Base-by-base conservation (phyloP, 2,113 vertebrate genomes). In the Procapra przewalskii region DNA sequence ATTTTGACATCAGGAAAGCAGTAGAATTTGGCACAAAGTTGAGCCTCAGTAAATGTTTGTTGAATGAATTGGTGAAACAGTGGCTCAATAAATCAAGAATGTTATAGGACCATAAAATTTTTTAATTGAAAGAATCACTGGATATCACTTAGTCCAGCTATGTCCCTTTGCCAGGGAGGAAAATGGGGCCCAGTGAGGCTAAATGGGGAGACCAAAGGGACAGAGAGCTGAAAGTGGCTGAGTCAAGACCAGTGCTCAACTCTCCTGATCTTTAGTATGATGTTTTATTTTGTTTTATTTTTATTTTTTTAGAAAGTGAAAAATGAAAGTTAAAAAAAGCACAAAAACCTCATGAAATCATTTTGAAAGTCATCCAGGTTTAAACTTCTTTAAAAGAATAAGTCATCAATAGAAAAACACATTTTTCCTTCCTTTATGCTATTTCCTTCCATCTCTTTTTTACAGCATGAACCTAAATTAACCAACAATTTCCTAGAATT, bases 41-140 rank as follows among this genome's bases (percentile, higher is more conserved):
- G 54, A 55, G 33, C 55, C 48, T 84, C 52, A 59, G 45, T 94
- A 95, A 97, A 92, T 95, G 62, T 87, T 79, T 97, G 90, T 84
- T 92, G 84, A 92, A 62, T 80, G 57, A 92, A 84, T 64, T n/a
- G 17, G 60, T 92, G 43, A 59, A 96, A 88, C 15, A 57, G 48
- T 59, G 31, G 12, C 43, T 94, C 71, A 54, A 16, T 95, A 94
- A 81, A 90, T 85, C 45, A 82, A 60, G 79, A 95, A 31, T 67
- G 23, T 83, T 84, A 25, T 25, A 77, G 45, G 93, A 84, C 23
- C 55, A 25, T 40, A 54, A 48, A 48, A 50, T 67, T 95, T 95
- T 90, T 80, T 9, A 91, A 75, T 62, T 27, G 55, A 77, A 93
- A 89, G 59, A 75, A 95, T 40, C 57, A 23, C 52, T 15, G 23